A percentile compares a stretch with the other conserved stretches of the same genome.
Evolutionary conservation across 2,888 invertebrate genomes (phyloP).

Genomic region (Drosophila formosana): DNA sequence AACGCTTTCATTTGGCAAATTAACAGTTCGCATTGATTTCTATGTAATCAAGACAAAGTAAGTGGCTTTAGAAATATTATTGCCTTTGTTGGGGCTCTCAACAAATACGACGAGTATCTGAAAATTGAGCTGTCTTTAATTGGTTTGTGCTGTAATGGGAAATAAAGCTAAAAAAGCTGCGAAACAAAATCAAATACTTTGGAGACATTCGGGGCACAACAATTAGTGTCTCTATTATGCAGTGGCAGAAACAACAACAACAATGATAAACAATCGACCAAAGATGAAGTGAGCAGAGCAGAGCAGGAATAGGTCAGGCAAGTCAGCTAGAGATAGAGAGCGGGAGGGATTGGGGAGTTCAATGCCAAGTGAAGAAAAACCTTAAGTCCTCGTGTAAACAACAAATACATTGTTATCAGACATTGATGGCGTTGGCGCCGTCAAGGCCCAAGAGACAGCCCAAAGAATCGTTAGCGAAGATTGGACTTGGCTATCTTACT

Average conservation of each 20-base stretch:
- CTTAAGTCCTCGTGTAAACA: conserved; percentile 69
- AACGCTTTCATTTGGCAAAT: conserved; percentile 11
- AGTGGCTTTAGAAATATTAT: conserved; percentile 24
- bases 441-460: conserved; percentile 38
- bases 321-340: neutral
- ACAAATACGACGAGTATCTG: conserved; percentile 12
- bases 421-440: conserved; percentile 71
- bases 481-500: conserved; percentile 33
- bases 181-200: conserved; percentile 41
- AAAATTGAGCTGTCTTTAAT: conserved; percentile 29
- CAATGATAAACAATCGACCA: conserved; percentile 64
- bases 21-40: conserved; percentile 17
- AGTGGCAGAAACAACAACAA: conserved; percentile 32
- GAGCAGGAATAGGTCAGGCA: conserved; percentile 21
- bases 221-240: conserved; percentile 73
- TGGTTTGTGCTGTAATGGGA: conserved; percentile 20
- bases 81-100: conserved; percentile 7
- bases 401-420: conserved; percentile 67
- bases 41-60: conserved; percentile 19
- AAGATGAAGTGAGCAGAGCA: conserved; percentile 40
- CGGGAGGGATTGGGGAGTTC: conserved; percentile 1
- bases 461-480: conserved; percentile 49
- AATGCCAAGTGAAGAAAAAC: conserved; percentile 57
- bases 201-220: conserved; percentile 46
- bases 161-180: conserved; percentile 14